phyloP scores from a whole-genome alignment of 1,140 invertebrate genomes.

The Eriocheir sinensis region DNA sequence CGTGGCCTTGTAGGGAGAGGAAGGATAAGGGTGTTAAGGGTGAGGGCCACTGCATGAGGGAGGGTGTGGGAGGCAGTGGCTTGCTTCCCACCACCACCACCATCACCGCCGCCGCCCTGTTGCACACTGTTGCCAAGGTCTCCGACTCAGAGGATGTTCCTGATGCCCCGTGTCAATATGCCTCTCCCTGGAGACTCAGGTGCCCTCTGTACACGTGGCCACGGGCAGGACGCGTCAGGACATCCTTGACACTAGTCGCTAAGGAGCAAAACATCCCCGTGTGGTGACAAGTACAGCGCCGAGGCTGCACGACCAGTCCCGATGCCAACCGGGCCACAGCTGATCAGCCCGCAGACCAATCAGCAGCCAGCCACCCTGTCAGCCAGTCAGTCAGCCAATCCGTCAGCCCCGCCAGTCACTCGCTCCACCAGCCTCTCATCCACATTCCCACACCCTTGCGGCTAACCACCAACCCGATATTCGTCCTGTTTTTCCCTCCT shows the following conservation, averaged over 20 bases:
- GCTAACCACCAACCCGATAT: not conserved
- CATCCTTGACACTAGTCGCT: not conserved
- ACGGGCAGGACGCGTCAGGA: not conserved
- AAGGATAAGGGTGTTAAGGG: not conserved
- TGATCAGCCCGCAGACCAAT: not conserved
- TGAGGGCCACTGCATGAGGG: not conserved
- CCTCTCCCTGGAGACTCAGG: not conserved
- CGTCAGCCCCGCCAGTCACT: not conserved
- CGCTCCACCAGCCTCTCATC: not conserved
- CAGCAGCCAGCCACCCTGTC: not conserved
- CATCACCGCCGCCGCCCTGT: not conserved
- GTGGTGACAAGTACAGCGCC: conserved; percentile 15
- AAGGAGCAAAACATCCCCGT: not conserved
- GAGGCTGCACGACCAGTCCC: not conserved
- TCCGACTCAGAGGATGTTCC: not conserved
- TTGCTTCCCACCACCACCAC: not conserved
- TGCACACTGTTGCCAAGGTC: conserved; percentile 43
- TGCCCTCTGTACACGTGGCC: not conserved
- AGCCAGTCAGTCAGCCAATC: not conserved
- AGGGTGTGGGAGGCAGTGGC: not conserved
- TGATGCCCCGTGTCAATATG: not conserved
- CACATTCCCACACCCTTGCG: not conserved
- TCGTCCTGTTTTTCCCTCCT: not conserved
- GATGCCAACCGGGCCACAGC: not conserved
- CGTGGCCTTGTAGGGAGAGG: not conserved